Evolutionary conservation across 2,888 invertebrate species (phyloP), one percentile per base, ranked within the genome.

Genomic region (Ephialtes manifestator): DNA sequence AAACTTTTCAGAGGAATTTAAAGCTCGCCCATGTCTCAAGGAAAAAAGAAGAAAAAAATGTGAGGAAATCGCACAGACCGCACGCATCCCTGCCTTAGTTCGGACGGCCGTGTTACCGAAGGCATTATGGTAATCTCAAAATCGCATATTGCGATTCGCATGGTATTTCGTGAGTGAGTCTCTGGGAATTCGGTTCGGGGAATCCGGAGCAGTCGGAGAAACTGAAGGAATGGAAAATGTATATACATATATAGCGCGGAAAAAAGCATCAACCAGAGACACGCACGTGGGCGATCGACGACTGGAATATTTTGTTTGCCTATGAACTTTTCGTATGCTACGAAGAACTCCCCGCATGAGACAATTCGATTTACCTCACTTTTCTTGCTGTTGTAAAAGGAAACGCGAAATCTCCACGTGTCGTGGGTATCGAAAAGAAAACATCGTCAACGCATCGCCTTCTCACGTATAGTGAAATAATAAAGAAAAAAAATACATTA

Each of bases 41-140:
- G 65, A 75, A 65, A 79, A 71, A 63, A 48, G 55, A 55, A 65
- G 51, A 58, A 31, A 67, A 28, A 75, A 60, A 75, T 18, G 70
- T 28, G 70, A 79, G 70, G 24, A 58, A 82, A 63, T 24, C 78
- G 39, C 51, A 71, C 39, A 71, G 46, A 81, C 63, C 81, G 55
- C 60, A 55, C 72, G 71, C 60, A 77, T 81, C 81, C 51, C 70
- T 48, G 67, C 76, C 58, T 84, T 58, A 68, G 76, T 72, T 60
- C 76, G 76, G 76, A 60, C 55, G 43, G 28, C 55, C 28, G 81
- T 83, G 80, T 84, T 83, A 77, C 80, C 77, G 83, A 82, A 88
- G 87, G 88, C 87, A 92, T 92, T 92, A 92, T 92, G 90, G 89
- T 92, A 92, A 92, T 92, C 88, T 86, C 67, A 76, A 84, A 84